A percentile compares a stretch with the other conserved stretches of the same genome.
These are phyloP conservation scores for Aromia moschata DNA, from an alignment of 2,888 invertebrate species.

Conservation along the genomic window DNA sequence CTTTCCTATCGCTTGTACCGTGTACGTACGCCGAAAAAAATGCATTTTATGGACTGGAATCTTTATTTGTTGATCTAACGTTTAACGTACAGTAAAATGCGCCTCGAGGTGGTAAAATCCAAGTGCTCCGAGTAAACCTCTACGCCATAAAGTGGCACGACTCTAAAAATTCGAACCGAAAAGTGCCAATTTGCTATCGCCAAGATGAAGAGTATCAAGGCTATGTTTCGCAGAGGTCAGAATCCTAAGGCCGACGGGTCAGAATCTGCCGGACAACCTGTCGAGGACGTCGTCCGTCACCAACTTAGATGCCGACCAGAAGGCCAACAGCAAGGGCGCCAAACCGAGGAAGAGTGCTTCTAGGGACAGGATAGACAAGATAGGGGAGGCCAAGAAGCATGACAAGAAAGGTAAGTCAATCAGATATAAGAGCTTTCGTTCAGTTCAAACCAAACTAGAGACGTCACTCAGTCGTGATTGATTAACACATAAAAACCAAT, in stretches of 20 bases:
- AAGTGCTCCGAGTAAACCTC: constrained; percentile 4
- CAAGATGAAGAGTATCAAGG: constrained; percentile 91
- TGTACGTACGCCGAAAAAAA: background rate
- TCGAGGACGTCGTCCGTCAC: constrained; percentile 73
- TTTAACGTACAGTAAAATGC: constrained; percentile 12
- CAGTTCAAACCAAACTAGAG: too few relatives aligned
- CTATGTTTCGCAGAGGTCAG: constrained; percentile 89
- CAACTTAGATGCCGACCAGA: constrained; percentile 72
- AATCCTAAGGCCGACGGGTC: constrained; percentile 56
- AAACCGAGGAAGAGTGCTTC: constrained; percentile 63
- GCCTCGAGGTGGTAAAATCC: background rate
- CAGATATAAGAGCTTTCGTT: background rate
- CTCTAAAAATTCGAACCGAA: constrained; percentile 6
- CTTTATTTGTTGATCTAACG: constrained; percentile 7
- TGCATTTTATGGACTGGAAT: constrained; percentile 4
- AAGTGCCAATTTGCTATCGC: background rate
- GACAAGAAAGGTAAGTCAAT: constrained; percentile 54
- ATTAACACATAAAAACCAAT: too few relatives aligned
- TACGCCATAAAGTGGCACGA: constrained; percentile 9
- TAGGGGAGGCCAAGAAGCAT: constrained; percentile 50
- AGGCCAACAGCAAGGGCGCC: constrained; percentile 64
- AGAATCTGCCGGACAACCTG: constrained; percentile 57
- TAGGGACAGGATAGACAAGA: constrained; percentile 56
- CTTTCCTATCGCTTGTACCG: background rate
- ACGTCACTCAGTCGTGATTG: too few relatives aligned